phyloP scores from a whole-genome alignment of 2,888 invertebrate species.

The Oscheius sp. region DNA sequence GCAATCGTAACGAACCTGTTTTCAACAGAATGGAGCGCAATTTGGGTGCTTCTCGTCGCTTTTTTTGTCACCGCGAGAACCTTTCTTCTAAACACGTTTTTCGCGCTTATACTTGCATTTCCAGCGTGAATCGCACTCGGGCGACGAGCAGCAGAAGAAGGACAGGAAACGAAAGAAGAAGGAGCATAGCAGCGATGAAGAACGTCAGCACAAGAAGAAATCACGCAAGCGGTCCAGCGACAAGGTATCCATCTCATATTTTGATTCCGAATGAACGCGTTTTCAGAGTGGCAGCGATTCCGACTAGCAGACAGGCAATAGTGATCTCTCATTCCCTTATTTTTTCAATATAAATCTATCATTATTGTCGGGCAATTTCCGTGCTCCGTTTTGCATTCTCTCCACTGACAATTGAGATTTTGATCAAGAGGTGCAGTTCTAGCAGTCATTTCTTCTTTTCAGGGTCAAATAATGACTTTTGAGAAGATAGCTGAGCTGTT shows the following conservation, averaged over 20 bases:
- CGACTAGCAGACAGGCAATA: background rate
- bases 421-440: no score
- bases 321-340: no score
- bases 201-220: conserved; percentile 35
- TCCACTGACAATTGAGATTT: no score
- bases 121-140: conserved; percentile 49
- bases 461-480: no score
- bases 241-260: background rate
- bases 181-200: conserved; percentile 28
- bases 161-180: conserved; percentile 17
- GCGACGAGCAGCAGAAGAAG: conserved; percentile 48
- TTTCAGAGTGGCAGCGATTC: conserved; percentile 15
- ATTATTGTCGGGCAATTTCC: no score
- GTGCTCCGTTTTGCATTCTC: no score
- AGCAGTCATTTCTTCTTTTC: no score
- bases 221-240: conserved; percentile 44
- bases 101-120: background rate
- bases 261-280: background rate
- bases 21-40: no score
- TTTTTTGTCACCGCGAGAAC: background rate
- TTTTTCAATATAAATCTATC: no score
- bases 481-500: no score
- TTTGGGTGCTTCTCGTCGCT: no score
- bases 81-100: no score
- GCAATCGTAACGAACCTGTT: background rate